phyloP scores from a whole-genome alignment of 2,888 invertebrate genomes.

The Julus scandinavius region DNA sequence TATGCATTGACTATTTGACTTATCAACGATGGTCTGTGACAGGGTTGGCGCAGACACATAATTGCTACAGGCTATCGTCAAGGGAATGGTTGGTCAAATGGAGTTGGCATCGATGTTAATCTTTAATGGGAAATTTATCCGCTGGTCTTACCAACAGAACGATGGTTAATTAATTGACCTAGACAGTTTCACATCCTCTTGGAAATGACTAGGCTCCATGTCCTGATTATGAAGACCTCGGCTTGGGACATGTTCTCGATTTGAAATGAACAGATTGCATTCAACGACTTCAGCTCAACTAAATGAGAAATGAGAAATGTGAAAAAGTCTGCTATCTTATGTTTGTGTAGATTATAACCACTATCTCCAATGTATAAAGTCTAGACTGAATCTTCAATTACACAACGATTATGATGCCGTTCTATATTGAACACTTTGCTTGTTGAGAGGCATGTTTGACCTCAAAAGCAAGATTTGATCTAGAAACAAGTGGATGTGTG shows the following conservation, averaged over 20 bases:
- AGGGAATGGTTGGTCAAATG: slow-evolving; percentile 13
- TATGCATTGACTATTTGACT: neutral
- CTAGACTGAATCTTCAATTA: neutral
- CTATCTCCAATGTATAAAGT: too few relatives aligned
- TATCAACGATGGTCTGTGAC: neutral
- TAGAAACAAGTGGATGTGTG: neutral
- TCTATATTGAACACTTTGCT: neutral
- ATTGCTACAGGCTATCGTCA: slow-evolving; percentile 2
- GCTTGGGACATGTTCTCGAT: slow-evolving; percentile 18
- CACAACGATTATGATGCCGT: neutral
- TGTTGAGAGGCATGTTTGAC: neutral
- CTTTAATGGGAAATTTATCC: slow-evolving; percentile 42
- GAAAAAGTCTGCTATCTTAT: too few relatives aligned
- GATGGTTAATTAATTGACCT: slow-evolving; percentile 28
- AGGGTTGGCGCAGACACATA: slow-evolving; percentile 22
- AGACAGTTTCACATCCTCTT: slow-evolving; percentile 12
- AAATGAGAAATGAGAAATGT: too few relatives aligned
- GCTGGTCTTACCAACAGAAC: slow-evolving; percentile 27
- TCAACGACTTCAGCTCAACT: neutral
- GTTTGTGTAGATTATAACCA: too few relatives aligned
- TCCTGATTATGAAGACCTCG: neutral
- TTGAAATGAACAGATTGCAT: neutral
- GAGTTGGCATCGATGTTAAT: slow-evolving; percentile 22
- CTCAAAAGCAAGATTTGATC: neutral
- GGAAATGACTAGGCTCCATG: neutral